Base-by-base conservation (phyloP, 2,888 invertebrate species). In the Callimorpha dominula region DNA sequence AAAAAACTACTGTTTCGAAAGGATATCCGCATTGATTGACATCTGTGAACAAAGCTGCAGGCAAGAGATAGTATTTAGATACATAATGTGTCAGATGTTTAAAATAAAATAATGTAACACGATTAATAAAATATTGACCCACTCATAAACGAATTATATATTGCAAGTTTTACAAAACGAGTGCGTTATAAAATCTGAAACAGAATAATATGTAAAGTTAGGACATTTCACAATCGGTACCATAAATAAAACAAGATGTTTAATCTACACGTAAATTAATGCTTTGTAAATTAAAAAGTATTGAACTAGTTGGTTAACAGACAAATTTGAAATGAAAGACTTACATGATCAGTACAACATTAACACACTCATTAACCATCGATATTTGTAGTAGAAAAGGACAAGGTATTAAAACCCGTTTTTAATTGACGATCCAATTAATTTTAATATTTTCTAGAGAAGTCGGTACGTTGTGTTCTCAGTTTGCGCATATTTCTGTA, bases 381-480 rank as follows among this genome's bases (percentile, higher is more conserved):
- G 65, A 76, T 72, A 68, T 66, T 31, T 52, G 11, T 64, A 15
- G 68, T 74, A 77, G 72, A 78, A 80, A 77, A 82, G 63, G 70
- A 80, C 71, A 73, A 75, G 73, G 54, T 62, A 68, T 77, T 73
- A 71, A n/a, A 84, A 81, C 81, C 71, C 42, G 81, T 81, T 79
- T 76, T 52, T 60, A 77, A 78, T 76, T 67, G 79, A 71, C 68
- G 79, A 63, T 66, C 80, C 73, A 75, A 83, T 83, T 77, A 74
- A 80, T 82, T 84, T 78, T 71, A 79, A 85, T 75, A 81, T 79
- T 83, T 81, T 81, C 81, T 83, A 79, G 76, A 77, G 74, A 81
- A 77, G 71, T 81, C 77, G 71, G 70, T 77, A 72, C 76, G 71
- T 74, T 63, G 65, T 72, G 60, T 72, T 68, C 17, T 11, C 17